Percentiles rank a stretch among this genome's conserved stretches.
phyloP scores from a whole-genome alignment of 2,888 invertebrate genomes.

The Cenopis cana region DNA sequence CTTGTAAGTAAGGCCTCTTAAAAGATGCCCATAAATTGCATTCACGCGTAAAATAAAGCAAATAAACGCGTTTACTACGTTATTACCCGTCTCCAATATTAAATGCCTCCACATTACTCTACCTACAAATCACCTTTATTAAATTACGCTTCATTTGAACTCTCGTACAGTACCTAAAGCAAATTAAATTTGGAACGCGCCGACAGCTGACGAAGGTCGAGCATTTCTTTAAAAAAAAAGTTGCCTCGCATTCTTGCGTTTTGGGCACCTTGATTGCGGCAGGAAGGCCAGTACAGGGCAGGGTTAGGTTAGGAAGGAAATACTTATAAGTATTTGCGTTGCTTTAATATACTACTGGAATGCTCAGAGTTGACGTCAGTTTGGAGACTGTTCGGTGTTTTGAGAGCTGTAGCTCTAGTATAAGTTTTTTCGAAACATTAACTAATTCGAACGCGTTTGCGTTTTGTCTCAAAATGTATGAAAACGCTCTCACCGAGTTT shows the following conservation, averaged over 20 bases:
- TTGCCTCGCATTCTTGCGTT: slow-evolving; percentile 16
- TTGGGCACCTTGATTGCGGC: slow-evolving; percentile 32
- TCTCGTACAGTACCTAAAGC: slow-evolving; percentile 51
- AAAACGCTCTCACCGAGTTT: no score
- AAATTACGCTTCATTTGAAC: slow-evolving; percentile 45
- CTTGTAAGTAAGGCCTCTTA: neutral
- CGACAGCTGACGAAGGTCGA: slow-evolving; percentile 48
- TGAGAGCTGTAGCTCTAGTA: no score
- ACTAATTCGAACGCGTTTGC: no score
- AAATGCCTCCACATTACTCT: slow-evolving; percentile 20
- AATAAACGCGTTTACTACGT: neutral
- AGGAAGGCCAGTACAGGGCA: no score
- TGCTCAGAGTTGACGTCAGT: neutral
- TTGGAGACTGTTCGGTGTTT: neutral
- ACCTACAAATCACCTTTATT: slow-evolving; percentile 41
- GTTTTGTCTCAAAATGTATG: no score
- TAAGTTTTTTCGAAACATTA: no score
- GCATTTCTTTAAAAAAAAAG: slow-evolving; percentile 27
- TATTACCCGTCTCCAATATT: slow-evolving; percentile 26
- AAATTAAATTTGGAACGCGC: slow-evolving; percentile 74
- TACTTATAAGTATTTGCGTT: no score
- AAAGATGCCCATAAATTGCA: neutral
- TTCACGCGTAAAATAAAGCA: neutral
- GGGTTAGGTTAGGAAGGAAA: neutral
- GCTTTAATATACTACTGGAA: slow-evolving; percentile 14